Base-by-base conservation (phyloP, 2,888 invertebrate genomes). In the Cerceris rybyensis region DNA sequence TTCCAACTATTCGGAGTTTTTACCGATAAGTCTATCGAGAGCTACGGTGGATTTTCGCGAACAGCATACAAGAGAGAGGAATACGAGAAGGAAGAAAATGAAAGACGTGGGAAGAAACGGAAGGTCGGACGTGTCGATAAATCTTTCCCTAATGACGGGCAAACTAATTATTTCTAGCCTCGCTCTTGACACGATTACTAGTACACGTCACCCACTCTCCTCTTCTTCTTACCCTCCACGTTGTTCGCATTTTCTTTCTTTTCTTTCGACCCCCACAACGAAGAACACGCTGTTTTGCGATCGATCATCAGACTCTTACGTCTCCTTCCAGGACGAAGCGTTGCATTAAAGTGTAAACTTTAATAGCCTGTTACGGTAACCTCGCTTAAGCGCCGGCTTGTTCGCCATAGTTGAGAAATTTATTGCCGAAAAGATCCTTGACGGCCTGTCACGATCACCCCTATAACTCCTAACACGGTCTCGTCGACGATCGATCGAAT, bases 91-190 rank as follows among this genome's bases (percentile, higher is more conserved):
- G 58, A 68, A 28, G 66, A 67, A 74, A 61, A 68, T 42, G 9
- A 9, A 14, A 69, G 69, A 16, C 49, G 59, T 54, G 55, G n/a
- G 68, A 58, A 66, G 57, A 50, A 52, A 54, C 60, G 63, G 16
- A 54, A 49, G 46, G 60, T 17, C 17, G 74, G 52, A 61, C 59
- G 54, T 49, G 39, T 49, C 76, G 58, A 84, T 83, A 79, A 84
- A 81, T 84, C 83, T 75, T 67, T 54, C 71, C 28, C 61, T 81
- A 75, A 84, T 73, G 71, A 79, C 77, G 69, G 73, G 58, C 70
- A 54, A 75, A 75, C 81, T 84, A 84, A 84, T 84, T 84, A 84
- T 81, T 79, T 84, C 77, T 65, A 77, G 70, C 43, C 75, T 59
- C 64, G 72, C 81, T 77, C 69, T 66, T 72, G 79, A 75, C 75